Percentiles rank a stretch among this genome's conserved stretches.
Evolutionary conservation across 2,797 vertebrate genomes (phyloP).

Genomic region (Crenichthys baileyi): DNA sequence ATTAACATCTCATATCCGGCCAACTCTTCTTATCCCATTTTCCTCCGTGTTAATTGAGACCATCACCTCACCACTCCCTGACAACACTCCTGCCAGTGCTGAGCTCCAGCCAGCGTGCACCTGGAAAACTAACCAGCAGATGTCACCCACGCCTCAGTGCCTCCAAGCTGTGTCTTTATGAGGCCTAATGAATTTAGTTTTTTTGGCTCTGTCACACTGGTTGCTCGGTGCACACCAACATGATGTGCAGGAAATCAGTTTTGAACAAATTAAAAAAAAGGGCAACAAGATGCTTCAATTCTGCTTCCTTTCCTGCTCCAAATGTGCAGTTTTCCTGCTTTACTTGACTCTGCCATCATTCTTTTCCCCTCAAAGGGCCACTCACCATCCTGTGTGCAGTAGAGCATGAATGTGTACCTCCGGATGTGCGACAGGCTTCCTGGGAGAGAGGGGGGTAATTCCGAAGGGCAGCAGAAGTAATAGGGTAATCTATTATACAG

Average conservation of each 20-base stretch:
- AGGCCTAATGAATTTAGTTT: constrained; percentile 54
- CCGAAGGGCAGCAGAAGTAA: constrained; percentile 80
- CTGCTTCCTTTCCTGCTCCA: constrained; percentile 11
- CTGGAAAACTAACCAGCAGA: constrained; percentile 63
- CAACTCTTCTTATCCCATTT: constrained; percentile 29
- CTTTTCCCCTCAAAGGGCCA: constrained; percentile 59
- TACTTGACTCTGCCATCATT: constrained; percentile 51
- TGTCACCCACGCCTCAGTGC: constrained; percentile 63
- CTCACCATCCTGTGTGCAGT: constrained; percentile 61
- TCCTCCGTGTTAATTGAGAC: constrained; percentile 45
- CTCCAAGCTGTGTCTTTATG: constrained; percentile 47
- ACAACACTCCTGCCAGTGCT: constrained; percentile 3
- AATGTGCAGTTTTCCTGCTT: constrained; percentile 38
- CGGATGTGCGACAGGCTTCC: constrained; percentile 66
- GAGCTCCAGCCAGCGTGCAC: constrained; percentile 49
- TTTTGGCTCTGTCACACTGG: constrained; percentile 41
- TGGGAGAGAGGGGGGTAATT: constrained; percentile 62
- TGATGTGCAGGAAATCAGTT: constrained; percentile 8
- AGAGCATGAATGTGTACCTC: constrained; percentile 62
- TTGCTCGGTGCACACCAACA: constrained; percentile 44
- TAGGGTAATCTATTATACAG: constrained; percentile 84
- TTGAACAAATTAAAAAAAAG: constrained; percentile 17
- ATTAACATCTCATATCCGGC: constrained; percentile 38
- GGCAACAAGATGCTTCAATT: constrained; percentile 47
- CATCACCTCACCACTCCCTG: constrained; percentile 5